Percentiles rank a stretch among this genome's conserved stretches.
phyloP scores from a whole-genome alignment of 2,888 invertebrate genomes.

The Lochmaea crataegi region DNA sequence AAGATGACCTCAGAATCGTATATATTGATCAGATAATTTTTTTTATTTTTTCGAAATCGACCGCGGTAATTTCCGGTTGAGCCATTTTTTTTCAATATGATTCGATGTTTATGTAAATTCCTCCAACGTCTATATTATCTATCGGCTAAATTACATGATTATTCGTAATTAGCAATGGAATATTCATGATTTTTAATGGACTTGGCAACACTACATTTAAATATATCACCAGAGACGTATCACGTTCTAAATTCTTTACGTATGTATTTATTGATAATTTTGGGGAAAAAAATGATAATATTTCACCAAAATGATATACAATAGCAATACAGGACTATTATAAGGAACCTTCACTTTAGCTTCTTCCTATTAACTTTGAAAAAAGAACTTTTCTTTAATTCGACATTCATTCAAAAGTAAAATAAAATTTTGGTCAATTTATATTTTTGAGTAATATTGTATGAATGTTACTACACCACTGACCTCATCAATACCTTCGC shows the following conservation, averaged over 20 bases:
- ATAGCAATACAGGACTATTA: no score
- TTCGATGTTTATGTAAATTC: conserved; percentile 44
- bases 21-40: conserved; percentile 34
- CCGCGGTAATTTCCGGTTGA: conserved; percentile 41
- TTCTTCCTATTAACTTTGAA: no score
- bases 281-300: no score
- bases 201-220: conserved; percentile 44
- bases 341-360: no score
- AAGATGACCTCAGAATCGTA: not conserved
- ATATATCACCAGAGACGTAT: conserved; percentile 40
- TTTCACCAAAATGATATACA: no score
- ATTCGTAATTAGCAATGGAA: conserved; percentile 46
- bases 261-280: no score
- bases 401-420: no score
- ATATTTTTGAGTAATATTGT: not conserved
- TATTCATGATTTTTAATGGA: conserved; percentile 49
- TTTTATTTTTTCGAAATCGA: conserved; percentile 24
- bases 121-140: conserved; percentile 43
- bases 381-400: no score
- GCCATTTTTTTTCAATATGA: conserved; percentile 42
- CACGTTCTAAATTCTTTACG: not conserved
- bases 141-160: conserved; percentile 47
- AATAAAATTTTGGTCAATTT: not conserved
- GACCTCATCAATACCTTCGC: conserved; percentile 38
- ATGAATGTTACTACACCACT: conserved; percentile 2